phyloP scores from a whole-genome alignment of 2,113 vertebrate genomes.

The Zosterops borbonicus region DNA sequence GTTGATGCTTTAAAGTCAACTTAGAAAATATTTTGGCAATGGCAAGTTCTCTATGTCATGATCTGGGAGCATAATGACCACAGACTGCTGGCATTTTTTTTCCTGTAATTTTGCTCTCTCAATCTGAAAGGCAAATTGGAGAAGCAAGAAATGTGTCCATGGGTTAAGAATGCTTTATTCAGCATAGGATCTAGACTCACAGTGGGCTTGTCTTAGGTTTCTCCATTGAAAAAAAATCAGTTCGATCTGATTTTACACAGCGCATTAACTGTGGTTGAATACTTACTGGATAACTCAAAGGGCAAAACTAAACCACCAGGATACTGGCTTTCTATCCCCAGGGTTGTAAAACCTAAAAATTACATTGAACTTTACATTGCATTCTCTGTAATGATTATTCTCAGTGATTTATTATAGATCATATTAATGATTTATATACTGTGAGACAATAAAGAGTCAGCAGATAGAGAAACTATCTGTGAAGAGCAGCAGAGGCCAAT shows the following conservation, averaged over 20 bases:
- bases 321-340: background rate
- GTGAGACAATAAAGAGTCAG: background rate
- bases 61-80: background rate
- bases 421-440: background rate
- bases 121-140: background rate
- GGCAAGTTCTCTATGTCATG: background rate
- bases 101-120: background rate
- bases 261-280: background rate
- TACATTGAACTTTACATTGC: background rate
- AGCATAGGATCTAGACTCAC: accelerated
- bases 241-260: background rate
- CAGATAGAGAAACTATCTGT: background rate
- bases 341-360: background rate
- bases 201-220: background rate
- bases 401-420: background rate
- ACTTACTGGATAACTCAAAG: background rate
- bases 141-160: background rate
- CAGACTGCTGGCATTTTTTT: background rate
- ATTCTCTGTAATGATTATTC: background rate
- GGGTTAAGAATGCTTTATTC: background rate
- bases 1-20: background rate
- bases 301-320: background rate
- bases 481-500: background rate
- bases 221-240: background rate
- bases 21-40: background rate